Percentiles rank a stretch among this genome's conserved stretches.
phyloP scores from a whole-genome alignment of 2,113 vertebrate species.

The Ia io region DNA sequence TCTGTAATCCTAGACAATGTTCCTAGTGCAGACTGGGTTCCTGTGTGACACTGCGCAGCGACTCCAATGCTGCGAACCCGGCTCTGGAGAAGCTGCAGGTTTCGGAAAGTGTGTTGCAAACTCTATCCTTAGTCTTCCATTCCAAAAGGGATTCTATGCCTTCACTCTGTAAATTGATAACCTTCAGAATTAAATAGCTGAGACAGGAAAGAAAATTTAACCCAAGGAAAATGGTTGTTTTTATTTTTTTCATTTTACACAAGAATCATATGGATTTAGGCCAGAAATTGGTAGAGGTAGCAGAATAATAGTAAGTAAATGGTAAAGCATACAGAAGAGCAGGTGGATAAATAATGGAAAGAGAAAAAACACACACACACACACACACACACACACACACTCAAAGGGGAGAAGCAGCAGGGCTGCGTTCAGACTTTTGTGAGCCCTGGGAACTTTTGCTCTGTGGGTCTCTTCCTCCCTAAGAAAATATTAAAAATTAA shows the following conservation, averaged over 20 bases:
- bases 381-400: no score
- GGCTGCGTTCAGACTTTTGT: neutral
- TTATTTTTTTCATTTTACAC: neutral
- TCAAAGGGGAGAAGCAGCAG: neutral
- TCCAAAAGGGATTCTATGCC: neutral
- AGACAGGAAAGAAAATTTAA: neutral
- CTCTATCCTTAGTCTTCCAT: neutral
- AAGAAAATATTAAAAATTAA: neutral
- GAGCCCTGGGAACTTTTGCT: neutral
- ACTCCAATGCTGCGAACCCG: neutral
- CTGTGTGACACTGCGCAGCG: neutral
- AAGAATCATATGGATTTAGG: neutral
- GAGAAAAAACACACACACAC: no score
- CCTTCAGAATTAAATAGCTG: neutral
- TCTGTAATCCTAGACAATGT: slow-evolving; percentile 61
- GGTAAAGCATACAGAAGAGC: neutral
- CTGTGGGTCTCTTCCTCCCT: neutral
- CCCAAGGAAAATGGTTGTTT: neutral
- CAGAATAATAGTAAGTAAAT: neutral
- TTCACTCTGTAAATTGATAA: neutral
- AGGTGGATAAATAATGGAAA: neutral
- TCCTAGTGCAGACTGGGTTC: neutral
- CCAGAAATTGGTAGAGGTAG: neutral
- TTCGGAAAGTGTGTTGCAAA: neutral
- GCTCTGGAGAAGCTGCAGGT: neutral